Percentiles rank a stretch among this genome's conserved stretches.
These are phyloP conservation scores for Diachrysia chrysitis DNA, from an alignment of 2,888 invertebrate genomes.

Conservation along the genomic window DNA sequence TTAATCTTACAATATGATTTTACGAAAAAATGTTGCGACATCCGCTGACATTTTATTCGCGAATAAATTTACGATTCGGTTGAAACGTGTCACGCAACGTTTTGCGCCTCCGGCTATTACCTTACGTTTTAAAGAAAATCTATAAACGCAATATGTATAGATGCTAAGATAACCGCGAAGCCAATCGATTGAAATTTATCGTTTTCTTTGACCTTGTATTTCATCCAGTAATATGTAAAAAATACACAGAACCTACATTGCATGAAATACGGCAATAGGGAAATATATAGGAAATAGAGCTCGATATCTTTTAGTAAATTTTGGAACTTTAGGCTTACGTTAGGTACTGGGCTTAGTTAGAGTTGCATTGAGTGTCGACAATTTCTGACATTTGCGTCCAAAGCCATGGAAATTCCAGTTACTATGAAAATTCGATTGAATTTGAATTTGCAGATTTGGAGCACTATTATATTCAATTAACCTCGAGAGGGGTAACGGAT, in stretches of 20 bases:
- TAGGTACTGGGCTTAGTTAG: no score
- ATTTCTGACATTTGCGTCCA: no score
- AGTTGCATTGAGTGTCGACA: no score
- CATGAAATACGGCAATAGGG: no score
- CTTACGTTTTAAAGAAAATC: conserved; percentile 50
- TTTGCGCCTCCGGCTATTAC: conserved; percentile 57
- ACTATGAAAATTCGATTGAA: no score
- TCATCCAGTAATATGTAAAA: conserved; percentile 3
- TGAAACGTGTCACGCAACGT: conserved; percentile 57
- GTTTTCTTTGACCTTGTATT: conserved; percentile 60
- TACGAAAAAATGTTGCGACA: conserved; percentile 59
- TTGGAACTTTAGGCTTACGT: no score
- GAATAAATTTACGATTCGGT: conserved; percentile 48
- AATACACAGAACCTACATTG: neutral
- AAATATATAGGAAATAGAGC: no score
- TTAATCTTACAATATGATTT: conserved; percentile 53
- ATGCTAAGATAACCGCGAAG: conserved; percentile 13
- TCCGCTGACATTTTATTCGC: conserved; percentile 60
- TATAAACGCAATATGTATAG: conserved; percentile 16
- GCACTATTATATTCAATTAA: no score
- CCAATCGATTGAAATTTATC: conserved; percentile 60
- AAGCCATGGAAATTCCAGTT: no score
- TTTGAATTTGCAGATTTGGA: no score
- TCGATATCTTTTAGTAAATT: no score
- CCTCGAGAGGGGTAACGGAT: neutral